Base-by-base conservation (phyloP, 1,140 invertebrate species). In the Drosophila rhopaloa region DNA sequence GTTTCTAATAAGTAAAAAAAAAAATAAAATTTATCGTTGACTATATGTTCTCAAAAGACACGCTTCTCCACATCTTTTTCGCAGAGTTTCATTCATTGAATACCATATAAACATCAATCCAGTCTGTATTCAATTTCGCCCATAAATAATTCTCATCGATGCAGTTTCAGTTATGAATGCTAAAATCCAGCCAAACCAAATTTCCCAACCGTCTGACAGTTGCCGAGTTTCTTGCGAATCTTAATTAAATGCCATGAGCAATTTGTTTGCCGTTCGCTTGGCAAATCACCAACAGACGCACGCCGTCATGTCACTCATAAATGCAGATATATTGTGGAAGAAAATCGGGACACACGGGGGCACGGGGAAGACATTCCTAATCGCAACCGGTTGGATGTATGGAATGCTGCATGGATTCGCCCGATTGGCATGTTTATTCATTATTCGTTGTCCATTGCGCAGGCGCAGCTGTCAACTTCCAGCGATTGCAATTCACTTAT, bases 391-490 rank as follows among this genome's bases (percentile, higher is more conserved):
- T 72, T 57, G 44, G 46, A 57, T 58, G 53, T 54, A 46, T 38
- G 66, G 35, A 71, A 80, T 72, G 78, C 56, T 50, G 58, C 73
- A 54, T 60, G 70, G 59, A 70, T 62, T 59, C 59, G 47, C 41
- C 13, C 41, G 57, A 56, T 56, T 43, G 60, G 7, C 27, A 40
- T 65, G 56, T 65, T 63, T 54, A 61, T 51, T 35, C 59, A 46
- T 65, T 70, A 68, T 63, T 40, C n/a, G 44, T 62, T 47, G 61
- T 43, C 59, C 51, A 81, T 72, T 81, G 78, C 79, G 79, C 79
- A 81, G 59, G 35, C 79, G 73, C 79, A 72, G 71, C 79, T 81
- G 74, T 82, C 74, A 74, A 68, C 51, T 81, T n/a, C 40, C 50
- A 54, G 35, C 32, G 19, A 58, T 76, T 53, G 60, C 40, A 59